Base-by-base conservation (phyloP, 2,797 vertebrate genomes). In the Danionella dracula region DNA sequence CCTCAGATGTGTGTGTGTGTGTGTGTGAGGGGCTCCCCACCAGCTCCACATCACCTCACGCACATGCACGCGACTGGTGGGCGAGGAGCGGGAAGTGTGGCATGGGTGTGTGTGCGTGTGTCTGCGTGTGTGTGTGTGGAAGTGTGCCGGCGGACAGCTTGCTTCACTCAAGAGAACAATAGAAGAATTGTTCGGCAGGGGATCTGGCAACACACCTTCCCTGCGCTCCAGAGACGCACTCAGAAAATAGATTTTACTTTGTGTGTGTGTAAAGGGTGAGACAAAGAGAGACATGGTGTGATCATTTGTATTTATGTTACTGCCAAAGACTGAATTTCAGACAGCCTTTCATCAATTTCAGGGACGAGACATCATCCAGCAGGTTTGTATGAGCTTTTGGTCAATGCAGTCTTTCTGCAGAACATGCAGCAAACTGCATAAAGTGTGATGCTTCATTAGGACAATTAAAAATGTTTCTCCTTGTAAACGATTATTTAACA, bases 121-220 rank as follows among this genome's bases (percentile, higher is more conserved):
- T 11, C 6, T 9, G 32, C 9, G 32, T 34, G 35, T 57, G 54
- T 57, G 54, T 57, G 54, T 11, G 55, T 58, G 48, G 57, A 73
- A 68, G 68, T 51, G 61, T 64, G 61, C 61, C 61, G 51, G 56
- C 64, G 81, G 88, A 87, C 85, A 88, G 82, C 79, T 88, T 86
- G 85, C 84, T 84, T 81, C 74, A 72, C 87, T 83, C 78, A 86
- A 89, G 84, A 81, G 85, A 89, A 90, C 89, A 91, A 91, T 89
- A 84, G 78, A 82, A 83, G 83, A 84, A 86, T 88, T 91, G 89
- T 90, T 90, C 86, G 80, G 84, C 83, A 76, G 85, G 85, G 84
- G 84, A 78, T 86, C 87, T 89, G 88, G 88, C 86, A 87, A 57
- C 41, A 78, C 73, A 75, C 61, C 68, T 71, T 67, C 72, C 16